phyloP scores from a whole-genome alignment of 2,888 invertebrate species.

The Cheilosia grossa region DNA sequence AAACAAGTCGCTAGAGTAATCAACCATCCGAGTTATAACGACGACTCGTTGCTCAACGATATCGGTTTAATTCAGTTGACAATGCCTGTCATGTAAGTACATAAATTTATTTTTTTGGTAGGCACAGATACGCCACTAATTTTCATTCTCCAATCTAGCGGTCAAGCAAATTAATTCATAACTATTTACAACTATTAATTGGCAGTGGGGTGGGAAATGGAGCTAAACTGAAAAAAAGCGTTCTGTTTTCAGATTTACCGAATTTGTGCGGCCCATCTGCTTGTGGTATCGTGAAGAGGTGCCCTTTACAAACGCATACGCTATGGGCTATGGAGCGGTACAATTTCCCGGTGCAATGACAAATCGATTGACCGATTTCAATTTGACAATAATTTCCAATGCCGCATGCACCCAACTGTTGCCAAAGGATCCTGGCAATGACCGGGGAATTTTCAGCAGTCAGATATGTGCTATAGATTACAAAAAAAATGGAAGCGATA shows the following conservation, averaged over 20 bases:
- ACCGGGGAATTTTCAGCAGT: slow-evolving; percentile 78
- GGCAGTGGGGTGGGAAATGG: no score
- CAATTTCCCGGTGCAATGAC: slow-evolving; percentile 81
- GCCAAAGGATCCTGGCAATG: slow-evolving; percentile 77
- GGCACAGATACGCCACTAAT: no score
- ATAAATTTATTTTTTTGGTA: background rate
- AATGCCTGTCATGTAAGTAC: slow-evolving; percentile 78
- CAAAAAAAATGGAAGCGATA: slow-evolving; percentile 78
- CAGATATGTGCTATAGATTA: slow-evolving; percentile 81
- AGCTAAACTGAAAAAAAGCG: background rate
- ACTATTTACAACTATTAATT: no score
- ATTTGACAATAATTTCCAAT: slow-evolving; percentile 80
- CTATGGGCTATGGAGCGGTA: slow-evolving; percentile 87
- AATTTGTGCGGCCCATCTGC: slow-evolving; percentile 85
- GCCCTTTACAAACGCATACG: slow-evolving; percentile 84
- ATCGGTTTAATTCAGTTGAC: slow-evolving; percentile 79
- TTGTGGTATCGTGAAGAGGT: slow-evolving; percentile 83
- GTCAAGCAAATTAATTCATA: no score
- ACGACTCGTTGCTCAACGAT: slow-evolving; percentile 78
- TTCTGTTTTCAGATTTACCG: slow-evolving; percentile 77
- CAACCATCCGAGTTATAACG: slow-evolving; percentile 78
- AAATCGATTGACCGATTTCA: slow-evolving; percentile 80
- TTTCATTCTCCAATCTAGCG: no score
- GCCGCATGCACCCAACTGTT: slow-evolving; percentile 78
- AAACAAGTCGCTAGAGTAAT: slow-evolving; percentile 76